Evolutionary conservation across 2,113 vertebrate species (phyloP), one percentile per base, ranked within the genome.

Genomic region (Himantopus leucocephalus): DNA sequence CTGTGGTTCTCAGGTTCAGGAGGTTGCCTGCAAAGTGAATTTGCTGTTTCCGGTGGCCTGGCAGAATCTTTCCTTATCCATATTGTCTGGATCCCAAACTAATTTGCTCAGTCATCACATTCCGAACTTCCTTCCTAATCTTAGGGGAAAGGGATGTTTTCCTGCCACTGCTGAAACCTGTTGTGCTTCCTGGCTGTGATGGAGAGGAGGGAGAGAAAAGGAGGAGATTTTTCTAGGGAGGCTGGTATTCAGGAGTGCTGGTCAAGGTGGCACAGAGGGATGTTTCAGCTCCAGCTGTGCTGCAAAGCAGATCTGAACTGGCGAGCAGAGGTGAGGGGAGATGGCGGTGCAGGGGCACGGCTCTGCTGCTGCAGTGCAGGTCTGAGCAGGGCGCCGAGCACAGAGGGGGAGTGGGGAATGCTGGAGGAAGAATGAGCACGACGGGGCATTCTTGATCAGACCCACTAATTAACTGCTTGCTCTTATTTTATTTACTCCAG

Each of bases 401-500:
- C 66, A 32, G 92, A 50, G 45, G 9, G 19, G 55, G 62, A 82
- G 30, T 18, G 45, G 60, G 79, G 71, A 64, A 35, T 35, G 68
- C 59, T 83, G 90, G 82, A 89, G 76, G 84, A 87, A 75, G 70
- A 92, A 67, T 29, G 76, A 94, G 95, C 88, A 74, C 6, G 10
- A 80, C 85, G 7, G 80, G 92, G 45, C 74, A 55, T 86, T 95
- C 82, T 92, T 85, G 62, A 97, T 95, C 93, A 93, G 60, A 87
- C 48, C 72, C 47, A 23, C 92, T 90, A 95, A 96, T 97, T 96
- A 96, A 90, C 84, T 84, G 80, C 68, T 90, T 73, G 66, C 81
- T 92, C 75, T 93, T 95, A 29, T 91, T 96, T 93, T 93, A 91
- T 96, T 93, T 95, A 85, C 80, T 94, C 70, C 55, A 75, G 7